Percentiles rank a stretch among this genome's conserved stretches.
Conservation (phyloP, 2,113 vertebrate species). For the Ellobius talpinus region DNA sequence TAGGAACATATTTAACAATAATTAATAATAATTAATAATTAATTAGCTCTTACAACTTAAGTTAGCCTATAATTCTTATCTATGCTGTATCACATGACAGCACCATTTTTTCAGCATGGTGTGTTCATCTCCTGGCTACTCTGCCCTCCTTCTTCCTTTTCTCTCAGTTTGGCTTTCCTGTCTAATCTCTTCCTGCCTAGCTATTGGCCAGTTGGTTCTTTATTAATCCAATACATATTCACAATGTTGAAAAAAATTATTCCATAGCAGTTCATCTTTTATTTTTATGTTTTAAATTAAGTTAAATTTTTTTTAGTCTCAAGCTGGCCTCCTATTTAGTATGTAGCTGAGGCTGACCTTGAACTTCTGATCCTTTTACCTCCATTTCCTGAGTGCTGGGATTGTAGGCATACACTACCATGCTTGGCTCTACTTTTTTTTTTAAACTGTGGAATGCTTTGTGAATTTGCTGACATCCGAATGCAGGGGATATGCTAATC, state of each 20-base stretch:
- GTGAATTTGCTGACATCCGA: not conserved
- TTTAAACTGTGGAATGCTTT: not conserved
- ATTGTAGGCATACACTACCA: not conserved
- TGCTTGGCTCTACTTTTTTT: not conserved
- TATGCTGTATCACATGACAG: not conserved
- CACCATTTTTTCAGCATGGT: not conserved
- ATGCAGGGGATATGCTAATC: not conserved
- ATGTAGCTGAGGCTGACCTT: not conserved
- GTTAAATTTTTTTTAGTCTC: not conserved
- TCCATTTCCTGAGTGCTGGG: not conserved
- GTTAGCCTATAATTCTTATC: not conserved
- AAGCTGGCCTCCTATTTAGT: not conserved
- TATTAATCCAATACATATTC: too few relatives aligned
- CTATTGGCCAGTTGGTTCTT: not conserved
- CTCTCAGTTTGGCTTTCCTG: not conserved
- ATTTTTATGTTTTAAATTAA: not conserved
- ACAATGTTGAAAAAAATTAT: too few relatives aligned
- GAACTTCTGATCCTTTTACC: not conserved
- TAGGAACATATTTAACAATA: not conserved
- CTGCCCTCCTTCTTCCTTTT: not conserved
- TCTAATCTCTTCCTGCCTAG: not conserved
- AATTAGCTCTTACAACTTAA: not conserved
- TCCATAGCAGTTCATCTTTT: too few relatives aligned
- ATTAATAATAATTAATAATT: too few relatives aligned
- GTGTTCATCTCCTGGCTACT: not conserved